Conservation (phyloP, 2,797 vertebrate genomes). For the Myotis planiceps region DNA sequence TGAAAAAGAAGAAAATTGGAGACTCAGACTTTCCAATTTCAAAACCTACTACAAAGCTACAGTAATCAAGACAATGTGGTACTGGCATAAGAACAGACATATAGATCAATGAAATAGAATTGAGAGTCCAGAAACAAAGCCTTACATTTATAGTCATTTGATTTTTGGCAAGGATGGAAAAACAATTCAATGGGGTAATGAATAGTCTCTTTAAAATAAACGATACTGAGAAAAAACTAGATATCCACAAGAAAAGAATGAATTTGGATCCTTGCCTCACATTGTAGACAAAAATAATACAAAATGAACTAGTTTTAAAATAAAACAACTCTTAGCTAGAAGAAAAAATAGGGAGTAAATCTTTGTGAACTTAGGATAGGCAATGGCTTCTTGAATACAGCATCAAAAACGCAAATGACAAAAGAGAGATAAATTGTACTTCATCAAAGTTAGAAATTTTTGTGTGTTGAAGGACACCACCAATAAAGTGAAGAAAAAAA, state of each 20-base stretch:
- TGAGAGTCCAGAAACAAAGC: not conserved
- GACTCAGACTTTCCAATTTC: not conserved
- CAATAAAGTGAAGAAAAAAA: not conserved
- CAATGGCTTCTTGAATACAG: not conserved
- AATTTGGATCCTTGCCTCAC: not conserved
- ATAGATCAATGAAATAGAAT: not conserved
- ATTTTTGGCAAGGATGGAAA: not conserved
- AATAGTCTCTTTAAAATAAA: not conserved
- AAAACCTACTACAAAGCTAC: not conserved
- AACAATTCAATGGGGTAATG: not conserved
- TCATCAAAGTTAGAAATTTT: constrained; percentile 11
- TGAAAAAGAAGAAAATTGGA: constrained; percentile 7
- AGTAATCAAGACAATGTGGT: not conserved
- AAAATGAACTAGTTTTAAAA: not conserved
- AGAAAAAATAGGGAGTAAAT: not conserved
- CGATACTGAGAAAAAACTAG: not conserved
- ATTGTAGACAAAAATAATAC: not conserved
- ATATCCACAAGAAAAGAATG: not conserved
- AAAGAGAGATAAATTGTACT: not conserved
- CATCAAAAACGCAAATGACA: not conserved
- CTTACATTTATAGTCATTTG: not conserved
- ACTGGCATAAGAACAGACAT: not conserved
- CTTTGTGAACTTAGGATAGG: not conserved
- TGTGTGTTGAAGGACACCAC: not conserved
- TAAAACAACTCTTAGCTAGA: not conserved